Base-by-base conservation (phyloP, 1,140 invertebrate species). In the Cyclargus thomasi region DNA sequence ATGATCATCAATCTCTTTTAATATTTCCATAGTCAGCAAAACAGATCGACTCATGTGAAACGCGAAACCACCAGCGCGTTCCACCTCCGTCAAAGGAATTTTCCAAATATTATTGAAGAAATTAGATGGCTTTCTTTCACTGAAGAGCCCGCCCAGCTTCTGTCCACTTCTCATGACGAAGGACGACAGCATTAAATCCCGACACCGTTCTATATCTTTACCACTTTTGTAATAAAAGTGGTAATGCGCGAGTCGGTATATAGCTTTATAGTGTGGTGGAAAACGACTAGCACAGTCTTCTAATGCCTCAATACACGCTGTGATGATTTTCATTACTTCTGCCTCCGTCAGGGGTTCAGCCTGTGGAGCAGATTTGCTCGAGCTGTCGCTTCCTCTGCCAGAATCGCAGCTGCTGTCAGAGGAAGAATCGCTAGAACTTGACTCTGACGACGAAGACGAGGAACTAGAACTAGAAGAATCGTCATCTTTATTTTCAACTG, bases 51-150 rank as follows among this genome's bases (percentile, higher is more conserved):
- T 96, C 94, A 99, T 97, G 79, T 99, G 97, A 39, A 95, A 94
- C 7, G 96, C 94, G 88, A 99, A 97, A 79, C 96, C 96, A 14
- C 97, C 97, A 1, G 96, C 94, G 57, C 97, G 92, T 79, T 99
- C 97, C 36, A 99, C 95, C 91, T 99, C 98, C 67, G 93, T 93
- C 20, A 94, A 93, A 4, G 97, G 97, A 79, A 98, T 97, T 70
- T 96, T 92, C 97, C 97, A 99, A 67, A 98, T 94, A 66, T 97
- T 97, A 91, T 97, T 97, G 78, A 98, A 99, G 76, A 99, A 97
- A 85, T 98, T 98, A 10, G 92, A 94, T 39, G 91, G 92, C 88
- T 95, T 98, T 65, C 96, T 92, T 66, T 98, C 97, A 63, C 93
- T 92, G 85, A 98, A 99, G 2, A 99, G 89, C 16, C 97, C 97